Percentiles rank a stretch among this genome's conserved stretches.
Conservation (phyloP, 2,797 vertebrate species). For the Psittacula echo region DNA sequence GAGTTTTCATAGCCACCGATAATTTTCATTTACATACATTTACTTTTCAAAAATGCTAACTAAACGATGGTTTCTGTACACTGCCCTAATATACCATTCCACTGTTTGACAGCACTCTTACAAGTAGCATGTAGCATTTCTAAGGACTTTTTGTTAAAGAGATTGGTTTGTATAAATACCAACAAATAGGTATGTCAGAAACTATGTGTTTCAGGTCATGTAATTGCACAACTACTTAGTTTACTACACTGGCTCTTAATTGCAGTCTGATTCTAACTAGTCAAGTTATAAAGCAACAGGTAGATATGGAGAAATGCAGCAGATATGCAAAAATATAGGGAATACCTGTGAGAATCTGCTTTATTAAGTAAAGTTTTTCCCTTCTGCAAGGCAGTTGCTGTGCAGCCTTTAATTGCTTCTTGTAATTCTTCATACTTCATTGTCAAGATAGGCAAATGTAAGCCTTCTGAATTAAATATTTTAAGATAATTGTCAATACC, state of each 20-base stretch:
- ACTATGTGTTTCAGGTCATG: background rate
- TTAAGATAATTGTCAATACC: slow-evolving; percentile 79
- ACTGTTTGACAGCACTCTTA: background rate
- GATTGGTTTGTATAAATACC: background rate
- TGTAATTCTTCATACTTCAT: slow-evolving; percentile 78
- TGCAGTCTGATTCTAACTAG: background rate
- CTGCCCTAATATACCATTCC: background rate
- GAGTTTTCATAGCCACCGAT: background rate
- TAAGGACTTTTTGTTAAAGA: background rate
- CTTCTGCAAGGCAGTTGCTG: slow-evolving; percentile 77
- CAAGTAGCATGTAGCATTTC: background rate
- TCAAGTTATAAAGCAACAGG: background rate
- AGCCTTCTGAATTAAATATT: slow-evolving; percentile 73
- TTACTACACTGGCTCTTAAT: background rate
- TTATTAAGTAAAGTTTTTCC: slow-evolving; percentile 80
- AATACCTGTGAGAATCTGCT: slow-evolving; percentile 78
- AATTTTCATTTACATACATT: background rate
- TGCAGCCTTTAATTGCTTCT: slow-evolving; percentile 72
- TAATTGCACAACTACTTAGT: background rate
- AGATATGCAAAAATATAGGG: background rate
- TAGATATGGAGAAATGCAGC: background rate
- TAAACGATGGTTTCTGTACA: background rate
- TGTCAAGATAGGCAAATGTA: slow-evolving; percentile 71
- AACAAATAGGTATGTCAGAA: background rate
- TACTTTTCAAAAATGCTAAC: background rate